These are phyloP conservation scores for Champsocephalus gunnari DNA, from an alignment of 2,797 vertebrate genomes.

Conservation along the genomic window DNA sequence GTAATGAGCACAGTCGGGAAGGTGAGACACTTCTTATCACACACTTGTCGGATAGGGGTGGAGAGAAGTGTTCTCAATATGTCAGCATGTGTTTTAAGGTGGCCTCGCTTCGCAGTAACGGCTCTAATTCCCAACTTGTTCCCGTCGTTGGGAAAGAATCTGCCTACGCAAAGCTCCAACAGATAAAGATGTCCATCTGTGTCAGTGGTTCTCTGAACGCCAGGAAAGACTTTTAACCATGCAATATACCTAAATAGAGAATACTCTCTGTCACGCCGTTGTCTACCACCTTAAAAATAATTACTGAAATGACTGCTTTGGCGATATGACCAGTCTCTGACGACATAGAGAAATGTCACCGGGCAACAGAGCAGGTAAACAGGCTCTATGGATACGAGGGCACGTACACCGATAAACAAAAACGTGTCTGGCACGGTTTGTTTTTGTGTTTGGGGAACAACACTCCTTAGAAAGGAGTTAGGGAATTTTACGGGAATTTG, in stretches of 20 bases:
- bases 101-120: constrained; percentile 34
- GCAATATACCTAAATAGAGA: fast-evolving
- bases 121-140: background rate
- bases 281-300: constrained; percentile 76
- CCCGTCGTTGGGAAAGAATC: constrained; percentile 43
- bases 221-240: background rate
- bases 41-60: constrained; percentile 75
- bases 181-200: constrained; percentile 24
- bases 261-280: background rate
- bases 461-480: background rate
- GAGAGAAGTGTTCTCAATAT: constrained; percentile 74
- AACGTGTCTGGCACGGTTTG: constrained; percentile 32
- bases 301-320: constrained; percentile 55
- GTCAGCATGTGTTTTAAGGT: constrained; percentile 87
- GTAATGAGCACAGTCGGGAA: constrained; percentile 52
- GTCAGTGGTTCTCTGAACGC: background rate
- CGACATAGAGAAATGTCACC: constrained; percentile 75
- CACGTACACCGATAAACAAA: constrained; percentile 63
- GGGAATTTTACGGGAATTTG: background rate
- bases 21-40: constrained; percentile 78
- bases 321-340: constrained; percentile 66
- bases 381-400: constrained; percentile 76
- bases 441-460: constrained; percentile 6
- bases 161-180: constrained; percentile 20
- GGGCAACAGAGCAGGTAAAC: constrained; percentile 83